phyloP scores from a whole-genome alignment of 2,113 vertebrate species.

The Origma solitaria region DNA sequence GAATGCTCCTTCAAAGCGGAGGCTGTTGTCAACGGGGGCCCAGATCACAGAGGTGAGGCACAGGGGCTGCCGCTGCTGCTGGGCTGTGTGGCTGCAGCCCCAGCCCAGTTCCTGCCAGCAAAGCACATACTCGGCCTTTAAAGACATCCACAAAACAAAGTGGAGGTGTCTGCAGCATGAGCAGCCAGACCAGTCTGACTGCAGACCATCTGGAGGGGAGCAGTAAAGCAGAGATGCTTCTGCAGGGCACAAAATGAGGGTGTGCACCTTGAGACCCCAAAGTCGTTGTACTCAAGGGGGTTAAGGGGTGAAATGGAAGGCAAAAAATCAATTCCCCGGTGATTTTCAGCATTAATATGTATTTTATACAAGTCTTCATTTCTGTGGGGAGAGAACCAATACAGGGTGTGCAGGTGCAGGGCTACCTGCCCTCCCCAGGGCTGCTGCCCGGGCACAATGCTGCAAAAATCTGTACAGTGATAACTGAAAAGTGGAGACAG shows the following conservation, averaged over 20 bases:
- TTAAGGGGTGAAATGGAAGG: neutral
- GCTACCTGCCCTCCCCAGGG: neutral
- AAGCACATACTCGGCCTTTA: neutral
- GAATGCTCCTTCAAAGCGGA: neutral
- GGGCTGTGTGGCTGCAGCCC: neutral
- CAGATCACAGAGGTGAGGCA: neutral
- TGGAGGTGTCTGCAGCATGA: neutral
- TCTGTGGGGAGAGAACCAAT: neutral
- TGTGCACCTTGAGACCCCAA: neutral
- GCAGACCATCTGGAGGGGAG: neutral
- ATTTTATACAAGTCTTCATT: neutral
- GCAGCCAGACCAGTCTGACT: neutral
- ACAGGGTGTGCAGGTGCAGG: rapidly evolving
- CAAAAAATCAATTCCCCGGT: neutral
- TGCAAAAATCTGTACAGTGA: neutral
- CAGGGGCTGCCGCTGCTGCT: neutral
- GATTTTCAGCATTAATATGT: neutral
- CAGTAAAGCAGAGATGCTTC: neutral
- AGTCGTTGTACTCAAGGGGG: neutral
- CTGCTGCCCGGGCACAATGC: neutral
- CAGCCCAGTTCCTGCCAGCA: neutral
- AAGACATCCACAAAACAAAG: neutral
- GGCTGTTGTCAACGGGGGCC: neutral
- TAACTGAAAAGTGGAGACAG: neutral
- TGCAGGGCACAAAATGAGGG: neutral